Base-by-base conservation (phyloP, 2,888 invertebrate genomes). In the Drosophila eohydei region DNA sequence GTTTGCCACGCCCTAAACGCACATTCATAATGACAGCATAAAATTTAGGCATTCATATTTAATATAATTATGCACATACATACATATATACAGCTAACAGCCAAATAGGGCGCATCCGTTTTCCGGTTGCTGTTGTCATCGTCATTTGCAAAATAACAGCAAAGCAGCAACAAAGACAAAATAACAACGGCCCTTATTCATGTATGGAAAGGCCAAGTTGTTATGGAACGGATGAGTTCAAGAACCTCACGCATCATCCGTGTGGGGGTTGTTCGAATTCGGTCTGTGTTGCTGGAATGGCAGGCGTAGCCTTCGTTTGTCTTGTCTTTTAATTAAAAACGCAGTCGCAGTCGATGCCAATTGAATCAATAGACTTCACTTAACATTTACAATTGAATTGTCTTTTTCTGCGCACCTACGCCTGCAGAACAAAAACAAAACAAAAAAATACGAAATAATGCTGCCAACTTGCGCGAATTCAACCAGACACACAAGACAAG, bases 61-160 rank as follows among this genome's bases (percentile, higher is more conserved):
- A 40, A 54, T 40, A 54, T 28, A 54, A 38, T 26, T 54, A 48
- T 30, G 16, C 12, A 50, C 55, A 36, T 38, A 7, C 16, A 26
- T 40, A 14, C n/a, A 44, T 54, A 50, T 16, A 34, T 14, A 55
- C n/a, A 48, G 21, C 52, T 59, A 62, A 46, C 59, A 55, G 30
- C 88, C 88, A 82, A 89, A 89, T 79, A 82, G 82, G 85, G 79
- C 76, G 68, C 82, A 87, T 84, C 84, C 84, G 88, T 82, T 89
- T 89, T 84, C 84, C 90, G 84, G 84, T 69, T 68, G 66, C 56
- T 63, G 54, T 30, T 54, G 61, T 61, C 57, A 30, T 48, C 46
- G 41, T 50, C 57, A 40, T 69, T 62, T 66, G 74, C 68, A 73
- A 81, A 78, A 72, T 65, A 70, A 73, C 62, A 65, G 60, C 71